phyloP scores from a whole-genome alignment of 2,888 invertebrate species.

The Chalcosyrphus nemorum region DNA sequence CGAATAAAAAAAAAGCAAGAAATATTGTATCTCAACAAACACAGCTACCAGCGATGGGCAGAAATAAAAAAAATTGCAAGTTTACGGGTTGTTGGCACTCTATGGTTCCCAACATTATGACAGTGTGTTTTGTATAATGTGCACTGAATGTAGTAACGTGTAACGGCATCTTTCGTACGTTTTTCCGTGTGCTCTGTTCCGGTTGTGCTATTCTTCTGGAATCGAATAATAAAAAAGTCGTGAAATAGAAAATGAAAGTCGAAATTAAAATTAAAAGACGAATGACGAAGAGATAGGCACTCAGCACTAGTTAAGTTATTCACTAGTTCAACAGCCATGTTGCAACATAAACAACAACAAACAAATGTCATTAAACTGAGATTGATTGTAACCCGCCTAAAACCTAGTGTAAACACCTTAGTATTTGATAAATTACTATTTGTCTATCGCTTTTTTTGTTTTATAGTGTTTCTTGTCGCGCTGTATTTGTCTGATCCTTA shows the following conservation, averaged over 20 bases:
- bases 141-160: conserved; percentile 70
- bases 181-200: conserved; percentile 50
- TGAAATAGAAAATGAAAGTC: conserved; percentile 28
- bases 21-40: conserved; percentile 69
- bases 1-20: conserved; percentile 40
- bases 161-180: conserved; percentile 69
- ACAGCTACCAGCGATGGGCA: conserved; percentile 59
- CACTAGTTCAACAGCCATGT: conserved; percentile 31
- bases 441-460: background rate
- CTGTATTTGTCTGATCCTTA: conserved; percentile 1
- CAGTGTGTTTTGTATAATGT: conserved; percentile 73
- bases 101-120: conserved; percentile 71
- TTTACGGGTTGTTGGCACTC: conserved; percentile 73
- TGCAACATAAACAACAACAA: conserved; percentile 53
- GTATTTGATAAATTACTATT: background rate
- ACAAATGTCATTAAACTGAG: background rate
- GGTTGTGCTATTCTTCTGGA: conserved; percentile 48
- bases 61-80: conserved; percentile 68
- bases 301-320: conserved; percentile 49
- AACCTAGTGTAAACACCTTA: background rate
- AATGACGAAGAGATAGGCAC: conserved; percentile 22
- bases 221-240: conserved; percentile 26
- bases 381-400: background rate
- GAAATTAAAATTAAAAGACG: conserved; percentile 19
- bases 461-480: background rate